These are phyloP conservation scores for Leptestheria dahalacensis DNA, from an alignment of 1,140 invertebrate genomes.

Conservation along the genomic window DNA sequence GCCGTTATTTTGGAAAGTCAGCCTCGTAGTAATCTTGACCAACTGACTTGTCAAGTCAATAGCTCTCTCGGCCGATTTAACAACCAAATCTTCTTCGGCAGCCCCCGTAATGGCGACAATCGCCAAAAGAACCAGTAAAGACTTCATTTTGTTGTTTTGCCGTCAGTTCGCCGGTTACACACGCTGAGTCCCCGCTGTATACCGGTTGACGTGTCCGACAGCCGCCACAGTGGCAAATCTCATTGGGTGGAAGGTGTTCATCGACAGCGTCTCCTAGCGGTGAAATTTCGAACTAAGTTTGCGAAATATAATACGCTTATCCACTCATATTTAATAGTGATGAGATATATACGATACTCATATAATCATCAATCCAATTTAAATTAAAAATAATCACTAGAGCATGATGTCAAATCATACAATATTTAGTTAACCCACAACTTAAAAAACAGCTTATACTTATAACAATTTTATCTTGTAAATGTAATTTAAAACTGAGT, in stretches of 20 bases:
- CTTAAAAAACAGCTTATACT: no score
- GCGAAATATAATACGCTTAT: no score
- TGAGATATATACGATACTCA: no score
- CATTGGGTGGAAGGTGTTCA: background rate
- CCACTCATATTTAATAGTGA: no score
- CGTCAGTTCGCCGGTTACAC: background rate
- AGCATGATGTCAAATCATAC: no score
- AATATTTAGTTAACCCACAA: no score
- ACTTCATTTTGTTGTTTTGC: background rate
- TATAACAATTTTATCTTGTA: no score
- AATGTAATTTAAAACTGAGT: no score
- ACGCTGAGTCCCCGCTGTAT: background rate
- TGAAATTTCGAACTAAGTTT: no score
- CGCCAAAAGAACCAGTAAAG: background rate
- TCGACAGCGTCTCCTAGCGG: no score
- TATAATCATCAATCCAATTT: no score
- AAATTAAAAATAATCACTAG: no score
- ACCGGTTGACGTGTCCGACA: background rate
- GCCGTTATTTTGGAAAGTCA: slow-evolving; percentile 67
- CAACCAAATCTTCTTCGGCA: slow-evolving; percentile 6
- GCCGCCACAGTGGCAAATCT: background rate
- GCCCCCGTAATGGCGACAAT: background rate
- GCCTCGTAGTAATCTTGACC: slow-evolving; percentile 60
- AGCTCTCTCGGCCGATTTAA: slow-evolving; percentile 62
- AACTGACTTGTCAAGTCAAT: slow-evolving; percentile 78